These are phyloP conservation scores for Melierax canorus DNA, from an alignment of 2,113 vertebrate species.

Conservation along the genomic window DNA sequence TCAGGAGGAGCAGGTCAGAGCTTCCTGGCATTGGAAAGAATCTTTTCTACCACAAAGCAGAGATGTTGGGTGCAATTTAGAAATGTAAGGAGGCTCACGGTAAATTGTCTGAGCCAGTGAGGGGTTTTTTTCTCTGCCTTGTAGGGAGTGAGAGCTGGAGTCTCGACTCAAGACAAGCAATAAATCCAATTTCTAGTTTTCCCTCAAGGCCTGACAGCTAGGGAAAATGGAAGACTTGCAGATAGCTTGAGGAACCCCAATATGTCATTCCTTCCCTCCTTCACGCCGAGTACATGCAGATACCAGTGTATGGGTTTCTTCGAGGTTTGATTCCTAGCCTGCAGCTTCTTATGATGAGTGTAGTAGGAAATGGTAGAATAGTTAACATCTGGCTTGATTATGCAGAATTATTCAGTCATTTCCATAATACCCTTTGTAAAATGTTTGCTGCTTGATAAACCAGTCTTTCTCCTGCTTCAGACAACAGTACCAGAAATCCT, in stretches of 20 bases:
- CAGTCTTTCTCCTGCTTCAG: neutral
- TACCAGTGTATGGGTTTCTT: neutral
- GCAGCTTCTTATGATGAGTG: slow-evolving; percentile 7
- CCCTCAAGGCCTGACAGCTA: neutral
- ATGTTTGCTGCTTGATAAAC: slow-evolving; percentile 19
- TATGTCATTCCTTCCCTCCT: neutral
- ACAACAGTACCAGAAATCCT: neutral
- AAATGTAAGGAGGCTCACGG: neutral
- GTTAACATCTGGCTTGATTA: slow-evolving; percentile 47
- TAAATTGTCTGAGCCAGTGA: neutral
- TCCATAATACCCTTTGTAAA: slow-evolving; percentile 46
- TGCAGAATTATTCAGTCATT: slow-evolving; percentile 59
- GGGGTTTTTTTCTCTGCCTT: neutral
- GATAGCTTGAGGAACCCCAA: neutral
- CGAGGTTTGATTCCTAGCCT: neutral
- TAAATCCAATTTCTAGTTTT: neutral
- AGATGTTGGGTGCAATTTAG: neutral
- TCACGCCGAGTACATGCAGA: neutral
- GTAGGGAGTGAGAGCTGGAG: neutral
- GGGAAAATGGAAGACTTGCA: neutral
- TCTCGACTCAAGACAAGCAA: neutral
- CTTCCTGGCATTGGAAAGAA: neutral
- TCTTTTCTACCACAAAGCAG: neutral
- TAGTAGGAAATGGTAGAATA: slow-evolving; percentile 9
- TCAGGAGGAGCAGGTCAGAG: neutral